Evolutionary conservation across 2,888 invertebrate genomes (phyloP), one percentile per base, ranked within the genome.

Genomic region (Aethes cnicana): DNA sequence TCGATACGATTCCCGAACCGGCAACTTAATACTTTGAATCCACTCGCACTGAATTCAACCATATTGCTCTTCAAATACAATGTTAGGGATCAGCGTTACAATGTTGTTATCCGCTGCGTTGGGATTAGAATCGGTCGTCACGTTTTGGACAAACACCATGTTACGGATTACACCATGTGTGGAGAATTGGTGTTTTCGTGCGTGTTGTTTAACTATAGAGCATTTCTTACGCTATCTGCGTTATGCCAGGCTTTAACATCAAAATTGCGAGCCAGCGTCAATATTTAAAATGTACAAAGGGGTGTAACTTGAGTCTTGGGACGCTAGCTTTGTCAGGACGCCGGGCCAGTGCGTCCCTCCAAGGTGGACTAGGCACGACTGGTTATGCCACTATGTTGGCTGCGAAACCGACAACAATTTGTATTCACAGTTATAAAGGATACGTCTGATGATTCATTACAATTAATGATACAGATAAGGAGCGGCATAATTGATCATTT

Each of bases 91-190:
- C 6, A 5, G 8, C 6, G 12, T 2, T 3, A 16, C 11, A 16
- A 20, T 39, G n/a, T 47, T 57, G 55, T 50, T 20, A 35, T 35
- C 36, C 23, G 35, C 20, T 21, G 30, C 32, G 58, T 68, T 68
- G 63, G 66, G 26, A 57, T 69, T 43, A 30, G 49, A 49, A 56
- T 55, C 71, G 66, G 70, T 66, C 68, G 62, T 74, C 62, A 65
- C 62, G 65, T 77, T 52, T 77, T 77, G 72, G 79, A 66, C 82
- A 84, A 84, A 84, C 78, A 84, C 70, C 72, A 71, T 69, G 79
- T 66, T 79, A 77, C 68, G 74, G 74, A 77, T 78, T 76, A 72
- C 64, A 72, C 60, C 58, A 67, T 65, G 81, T 77, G 81, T 81
- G 72, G 68, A 74, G 72, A 82, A 84, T 84, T 63, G 66, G 56